These are phyloP conservation scores for Onthophagus taurus DNA, from an alignment of 1,140 invertebrate genomes.

Conservation along the genomic window DNA sequence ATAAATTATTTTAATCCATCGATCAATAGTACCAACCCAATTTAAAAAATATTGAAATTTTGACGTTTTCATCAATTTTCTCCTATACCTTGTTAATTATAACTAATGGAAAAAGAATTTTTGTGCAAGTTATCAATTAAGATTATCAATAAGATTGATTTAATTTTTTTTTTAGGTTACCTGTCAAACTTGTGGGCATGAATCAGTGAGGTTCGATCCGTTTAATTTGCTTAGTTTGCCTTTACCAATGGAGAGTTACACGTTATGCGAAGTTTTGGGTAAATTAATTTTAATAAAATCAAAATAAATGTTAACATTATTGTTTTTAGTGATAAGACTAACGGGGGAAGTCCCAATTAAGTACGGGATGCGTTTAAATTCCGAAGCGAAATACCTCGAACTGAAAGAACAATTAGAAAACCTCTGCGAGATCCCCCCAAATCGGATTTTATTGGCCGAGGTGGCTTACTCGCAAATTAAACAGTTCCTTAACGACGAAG, in stretches of 20 bases:
- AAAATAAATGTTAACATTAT: not conserved
- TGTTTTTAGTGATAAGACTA: constrained; percentile 51
- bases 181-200: constrained; percentile 67
- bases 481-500: constrained; percentile 25
- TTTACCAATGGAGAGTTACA: constrained; percentile 69
- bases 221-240: constrained; percentile 82
- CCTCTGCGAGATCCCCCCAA: constrained; percentile 51
- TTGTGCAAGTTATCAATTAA: too few relatives aligned
- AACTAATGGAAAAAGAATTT: too few relatives aligned
- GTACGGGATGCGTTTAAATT: constrained; percentile 71
- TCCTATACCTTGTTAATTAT: too few relatives aligned
- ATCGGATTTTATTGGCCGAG: constrained; percentile 59
- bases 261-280: constrained; percentile 65
- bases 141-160: too few relatives aligned
- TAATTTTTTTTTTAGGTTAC: constrained; percentile 48
- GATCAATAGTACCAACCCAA: too few relatives aligned
- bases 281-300: constrained; percentile 23
- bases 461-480: constrained; percentile 53
- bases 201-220: constrained; percentile 80
- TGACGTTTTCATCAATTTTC: too few relatives aligned
- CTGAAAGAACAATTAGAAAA: constrained; percentile 60
- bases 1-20: too few relatives aligned
- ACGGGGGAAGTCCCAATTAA: constrained; percentile 72
- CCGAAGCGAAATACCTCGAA: constrained; percentile 64
- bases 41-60: too few relatives aligned